Percentiles rank a stretch among this genome's conserved stretches.
phyloP scores from a whole-genome alignment of 2,888 invertebrate species.

The Drosophila nigritarsus region DNA sequence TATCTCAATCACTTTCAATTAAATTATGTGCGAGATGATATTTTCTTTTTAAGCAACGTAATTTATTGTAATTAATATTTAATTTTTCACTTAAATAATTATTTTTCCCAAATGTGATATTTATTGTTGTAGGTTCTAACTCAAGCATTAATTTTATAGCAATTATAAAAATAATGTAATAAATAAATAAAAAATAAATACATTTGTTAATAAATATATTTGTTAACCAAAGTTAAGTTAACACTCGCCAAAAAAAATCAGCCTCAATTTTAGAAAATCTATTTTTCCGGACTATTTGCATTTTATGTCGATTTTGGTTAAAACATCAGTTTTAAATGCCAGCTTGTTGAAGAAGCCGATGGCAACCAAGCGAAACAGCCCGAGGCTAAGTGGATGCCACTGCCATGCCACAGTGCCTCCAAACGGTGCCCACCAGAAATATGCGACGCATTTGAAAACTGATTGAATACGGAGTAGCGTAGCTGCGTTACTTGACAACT shows the following conservation, averaged over 20 bases:
- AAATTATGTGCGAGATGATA: not conserved
- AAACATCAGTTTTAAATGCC: not conserved
- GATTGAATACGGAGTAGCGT: slow-evolving; percentile 55
- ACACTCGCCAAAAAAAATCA: too few species aligned
- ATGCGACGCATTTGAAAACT: slow-evolving; percentile 50
- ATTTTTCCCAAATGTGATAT: not conserved
- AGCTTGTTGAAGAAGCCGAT: slow-evolving; percentile 13
- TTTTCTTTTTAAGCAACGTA: not conserved
- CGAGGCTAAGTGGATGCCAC: slow-evolving; percentile 16
- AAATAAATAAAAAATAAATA: too few species aligned
- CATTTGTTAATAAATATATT: too few species aligned
- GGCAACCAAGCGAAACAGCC: slow-evolving; percentile 12
- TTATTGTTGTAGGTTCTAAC: not conserved
- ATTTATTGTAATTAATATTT: not conserved
- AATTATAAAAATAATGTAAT: too few species aligned
- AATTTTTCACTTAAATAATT: not conserved
- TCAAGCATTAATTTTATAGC: too few species aligned
- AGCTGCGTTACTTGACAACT: slow-evolving; percentile 47
- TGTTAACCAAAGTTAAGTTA: too few species aligned
- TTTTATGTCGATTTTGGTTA: not conserved
- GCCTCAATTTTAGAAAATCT: not conserved
- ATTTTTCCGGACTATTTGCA: not conserved
- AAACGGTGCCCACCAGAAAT: not conserved
- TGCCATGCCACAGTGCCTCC: not conserved
- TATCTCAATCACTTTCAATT: not conserved